Base-by-base conservation (phyloP, 2,113 vertebrate species). In the Pterophyllum scalare region DNA sequence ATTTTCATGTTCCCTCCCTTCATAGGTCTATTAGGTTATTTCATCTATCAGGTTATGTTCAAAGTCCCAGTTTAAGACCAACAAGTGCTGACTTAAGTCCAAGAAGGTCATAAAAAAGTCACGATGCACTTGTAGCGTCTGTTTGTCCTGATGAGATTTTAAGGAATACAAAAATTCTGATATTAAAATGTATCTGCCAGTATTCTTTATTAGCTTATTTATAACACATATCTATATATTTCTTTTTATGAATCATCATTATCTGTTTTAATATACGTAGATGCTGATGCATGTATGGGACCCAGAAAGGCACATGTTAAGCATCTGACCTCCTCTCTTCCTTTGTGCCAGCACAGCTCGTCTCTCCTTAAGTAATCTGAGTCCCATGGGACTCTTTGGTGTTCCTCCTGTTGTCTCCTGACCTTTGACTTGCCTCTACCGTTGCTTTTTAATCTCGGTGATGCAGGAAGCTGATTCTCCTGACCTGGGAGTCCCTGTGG, bases 151-250 rank as follows among this genome's bases (percentile, higher is more conserved):
- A 40, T 24, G 35, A n/a, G 4, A 13, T 40, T 24, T 5, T 35
- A 64, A 0, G 22, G 62, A 0, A 17, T 7, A 43, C 3, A 24
- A 17, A 40, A 40, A 4, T 40, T 40, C 40, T 40, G 40, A 40
- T 40, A 40, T 12, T 40, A 12, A 40, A 40, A 40, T 40, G 3
- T 40, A 65, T 65, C 38, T 24, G 13, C n/a, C 7, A 10, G 38
- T 24, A 0, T 65, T 65, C 61, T 26, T 6, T 1, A 10, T 17
- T n/a, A 43, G 12, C 4, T 13, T 15, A n/a, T 65, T 64, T 9
- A 10, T 5, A 15, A 31, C 35, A 40, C 12, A 20, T 0, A 24
- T 8, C 2, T 15, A 1, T 24, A 8, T 22, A 4, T 22, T 12
- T 40, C 7, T 13, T 43, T 43, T 43, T 4, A 3, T 40, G 11